Percentiles rank a stretch among this genome's conserved stretches.
Evolutionary conservation across 1,140 invertebrate species (phyloP).

Genomic region (Sesamia nonagrioides): DNA sequence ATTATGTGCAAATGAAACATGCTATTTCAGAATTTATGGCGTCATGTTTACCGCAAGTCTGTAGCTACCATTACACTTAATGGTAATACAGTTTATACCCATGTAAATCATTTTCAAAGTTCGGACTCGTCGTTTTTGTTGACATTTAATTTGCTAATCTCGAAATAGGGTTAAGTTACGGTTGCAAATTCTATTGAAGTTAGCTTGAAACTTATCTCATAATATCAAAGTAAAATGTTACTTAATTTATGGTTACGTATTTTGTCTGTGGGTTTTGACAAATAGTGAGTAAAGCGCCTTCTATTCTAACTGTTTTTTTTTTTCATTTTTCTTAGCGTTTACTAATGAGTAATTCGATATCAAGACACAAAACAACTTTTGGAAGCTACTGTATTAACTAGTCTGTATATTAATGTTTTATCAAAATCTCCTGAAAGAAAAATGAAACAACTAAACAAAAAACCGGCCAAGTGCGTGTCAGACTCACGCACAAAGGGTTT

Average conservation of each 20-base stretch:
- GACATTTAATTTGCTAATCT: constrained; percentile 30
- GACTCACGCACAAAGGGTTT: too few relatives aligned
- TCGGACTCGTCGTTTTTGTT: constrained; percentile 14
- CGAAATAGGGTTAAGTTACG: constrained; percentile 20
- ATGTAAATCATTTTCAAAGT: background rate
- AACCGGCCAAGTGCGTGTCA: too few relatives aligned
- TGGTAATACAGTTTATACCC: background rate
- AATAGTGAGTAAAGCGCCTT: background rate
- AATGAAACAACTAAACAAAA: too few relatives aligned
- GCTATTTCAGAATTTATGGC: too few relatives aligned
- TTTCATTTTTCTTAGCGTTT: too few relatives aligned
- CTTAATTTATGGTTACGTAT: background rate
- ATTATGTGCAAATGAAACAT: too few relatives aligned
- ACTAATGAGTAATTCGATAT: too few relatives aligned
- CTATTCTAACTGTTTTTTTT: background rate
- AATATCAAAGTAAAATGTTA: background rate
- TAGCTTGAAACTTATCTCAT: constrained; percentile 14
- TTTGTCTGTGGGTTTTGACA: background rate
- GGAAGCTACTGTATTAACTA: too few relatives aligned
- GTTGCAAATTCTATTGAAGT: constrained; percentile 18
- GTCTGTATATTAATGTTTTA: too few relatives aligned
- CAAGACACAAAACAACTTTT: too few relatives aligned
- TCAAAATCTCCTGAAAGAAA: too few relatives aligned
- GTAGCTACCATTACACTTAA: background rate
- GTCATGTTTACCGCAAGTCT: background rate